Evolutionary conservation across 2,797 vertebrate species (phyloP), one percentile per base, ranked within the genome.

Genomic region (Centropyge bicolor): DNA sequence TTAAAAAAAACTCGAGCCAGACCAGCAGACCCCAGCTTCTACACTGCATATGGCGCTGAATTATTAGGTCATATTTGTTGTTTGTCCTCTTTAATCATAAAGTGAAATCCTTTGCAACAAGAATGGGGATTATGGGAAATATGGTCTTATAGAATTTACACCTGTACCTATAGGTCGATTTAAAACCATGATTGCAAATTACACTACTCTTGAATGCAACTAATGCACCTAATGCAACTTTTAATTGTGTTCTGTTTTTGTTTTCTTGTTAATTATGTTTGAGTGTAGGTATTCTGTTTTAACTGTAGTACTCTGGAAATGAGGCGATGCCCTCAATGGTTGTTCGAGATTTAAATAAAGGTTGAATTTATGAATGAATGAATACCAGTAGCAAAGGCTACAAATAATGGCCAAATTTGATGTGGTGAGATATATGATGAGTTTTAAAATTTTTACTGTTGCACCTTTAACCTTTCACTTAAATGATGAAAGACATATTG

Each of bases 71-170:
- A 64, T 48, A 54, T 3, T 36, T 60, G 11, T 27, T 41, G 36
- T 46, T 67, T 27, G 46, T 55, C 40, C 20, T 45, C 5, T 43
- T 22, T 31, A 24, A 38, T 48, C 20, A 35, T 27, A n/a, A 36
- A 51, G 35, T 35, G 19, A 52, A 54, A 73, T 11, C 0, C 6
- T 38, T 22, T 22, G 6, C 14, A 3, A 52, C 36, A 8, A 8
- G 41, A 57, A 61, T 22, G 9, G 14, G 41, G 43, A n/a, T 65
- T n/a, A 40, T 35, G 27, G 59, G 10, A 66, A 75, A 71, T 45
- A 20, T 43, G 16, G 48, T 51, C 16, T 31, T 31, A 31, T 31
- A 31, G 27, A 31, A 31, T 31, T 31, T 31, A 31, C 27, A 31
- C 4, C 27, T 31, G 27, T 31, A 31, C 27, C 27, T 31, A 31